Percentiles rank a stretch among this genome's conserved stretches.
These are phyloP conservation scores for Sarcophaga bullata DNA, from an alignment of 1,140 invertebrate genomes.

Conservation along the genomic window DNA sequence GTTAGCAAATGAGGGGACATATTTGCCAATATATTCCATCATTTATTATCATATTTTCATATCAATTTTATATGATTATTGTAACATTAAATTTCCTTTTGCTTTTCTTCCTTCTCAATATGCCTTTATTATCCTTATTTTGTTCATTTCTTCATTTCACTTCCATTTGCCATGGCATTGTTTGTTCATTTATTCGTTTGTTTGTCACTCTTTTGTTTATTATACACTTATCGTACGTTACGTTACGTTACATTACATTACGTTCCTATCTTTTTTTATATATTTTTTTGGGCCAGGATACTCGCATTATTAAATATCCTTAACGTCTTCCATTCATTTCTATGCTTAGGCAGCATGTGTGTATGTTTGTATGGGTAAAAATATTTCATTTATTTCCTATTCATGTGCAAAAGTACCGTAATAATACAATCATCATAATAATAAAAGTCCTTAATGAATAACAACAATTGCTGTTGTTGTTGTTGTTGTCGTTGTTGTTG, in stretches of 20 bases:
- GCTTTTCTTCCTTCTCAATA: background rate
- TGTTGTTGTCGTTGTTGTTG: conserved; percentile 13
- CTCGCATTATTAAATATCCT: no score
- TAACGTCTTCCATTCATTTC: no score
- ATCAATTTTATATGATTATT: no score
- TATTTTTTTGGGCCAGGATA: no score
- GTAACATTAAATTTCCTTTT: background rate
- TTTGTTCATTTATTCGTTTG: background rate
- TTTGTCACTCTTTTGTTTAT: conserved; percentile 14
- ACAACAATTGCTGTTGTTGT: conserved; percentile 21
- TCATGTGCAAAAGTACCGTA: background rate
- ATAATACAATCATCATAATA: background rate
- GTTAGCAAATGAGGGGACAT: background rate
- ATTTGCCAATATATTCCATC: background rate
- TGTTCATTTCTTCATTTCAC: background rate
- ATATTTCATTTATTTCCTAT: background rate
- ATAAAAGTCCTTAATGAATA: conserved; percentile 22
- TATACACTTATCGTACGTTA: conserved; percentile 14
- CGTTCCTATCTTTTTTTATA: background rate
- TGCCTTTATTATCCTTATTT: background rate
- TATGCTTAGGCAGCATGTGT: no score
- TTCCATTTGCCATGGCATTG: background rate
- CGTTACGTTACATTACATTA: no score
- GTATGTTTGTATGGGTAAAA: background rate
- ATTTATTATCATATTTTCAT: background rate